Base-by-base conservation (phyloP, 2,797 vertebrate species). In the Alca torda region DNA sequence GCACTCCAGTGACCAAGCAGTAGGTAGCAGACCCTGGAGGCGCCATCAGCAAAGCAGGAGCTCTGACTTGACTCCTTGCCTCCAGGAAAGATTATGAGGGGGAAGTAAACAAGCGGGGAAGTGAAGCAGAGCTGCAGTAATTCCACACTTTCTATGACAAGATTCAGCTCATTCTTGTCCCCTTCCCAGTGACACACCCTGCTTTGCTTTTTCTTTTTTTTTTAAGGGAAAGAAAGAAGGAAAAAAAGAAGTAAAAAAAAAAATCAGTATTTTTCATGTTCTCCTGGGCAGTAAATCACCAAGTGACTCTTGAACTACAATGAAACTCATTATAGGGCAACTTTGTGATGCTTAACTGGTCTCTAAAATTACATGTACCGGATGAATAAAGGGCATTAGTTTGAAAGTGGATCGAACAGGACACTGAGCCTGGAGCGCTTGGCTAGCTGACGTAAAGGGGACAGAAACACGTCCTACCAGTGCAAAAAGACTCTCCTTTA, bases 401-500 rank as follows among this genome's bases (percentile, higher is more conserved):
- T 25, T 67, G 56, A 72, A 82, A 91, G 67, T 6, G 5, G 53
- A 21, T 10, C 3, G 41, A 87, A 54, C 16, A 46, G 67, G 67
- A 77, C 57, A 31, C 31, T 30, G 43, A 61, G 91, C 74, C 84
- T 67, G 74, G 10, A 95, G 93, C 63, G 1, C 56, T 87, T 54
- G 65, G 77, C 90, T 53, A 39, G 35, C 53, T 95, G 63, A 63
- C 1, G 3, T 15, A 70, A 30, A 39, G 37, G 51, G 45, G 54
- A 82, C 53, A 85, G 39, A 57, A n/a, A 15, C 61, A 70, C 3
- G 3, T 78, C 97, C 96, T 97, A 99, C 99, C 99, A 98, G 99
- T 99, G 97, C 99, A 99, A 45, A 95, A 98, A 8, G 99, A 99
- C 50, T 97, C 98, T 95, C 98, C 99, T 98, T 99, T 99, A 96